phyloP scores from a whole-genome alignment of 2,888 invertebrate species.

The Axea sp. region DNA sequence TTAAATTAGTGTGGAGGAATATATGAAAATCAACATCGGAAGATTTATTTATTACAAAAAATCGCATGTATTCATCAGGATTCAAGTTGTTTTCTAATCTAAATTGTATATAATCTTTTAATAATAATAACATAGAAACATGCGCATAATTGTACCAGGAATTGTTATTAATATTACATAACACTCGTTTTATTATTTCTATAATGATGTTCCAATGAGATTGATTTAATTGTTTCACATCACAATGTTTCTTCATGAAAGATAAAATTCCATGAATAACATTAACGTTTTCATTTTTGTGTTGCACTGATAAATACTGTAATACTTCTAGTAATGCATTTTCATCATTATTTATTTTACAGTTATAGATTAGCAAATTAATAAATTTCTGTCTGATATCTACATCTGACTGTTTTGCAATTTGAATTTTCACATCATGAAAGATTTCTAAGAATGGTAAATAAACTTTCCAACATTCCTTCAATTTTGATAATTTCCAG shows the following conservation, averaged over 20 bases:
- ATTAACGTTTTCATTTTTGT: slow-evolving; percentile 69
- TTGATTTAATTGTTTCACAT: slow-evolving; percentile 64
- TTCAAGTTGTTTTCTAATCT: slow-evolving; percentile 43
- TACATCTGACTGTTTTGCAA: slow-evolving; percentile 57
- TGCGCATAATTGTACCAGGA: too few relatives aligned
- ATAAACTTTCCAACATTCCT: slow-evolving; percentile 69
- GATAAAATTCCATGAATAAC: slow-evolving; percentile 59
- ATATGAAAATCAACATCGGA: not conserved
- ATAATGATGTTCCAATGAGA: slow-evolving; percentile 70
- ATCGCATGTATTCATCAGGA: slow-evolving; percentile 15
- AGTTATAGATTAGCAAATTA: slow-evolving; percentile 69
- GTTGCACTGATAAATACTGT: slow-evolving; percentile 1
- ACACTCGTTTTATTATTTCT: slow-evolving; percentile 65
- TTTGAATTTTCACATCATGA: slow-evolving; percentile 65
- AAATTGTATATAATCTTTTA: slow-evolving; percentile 57
- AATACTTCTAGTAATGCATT: slow-evolving; percentile 67
- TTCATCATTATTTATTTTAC: slow-evolving; percentile 72
- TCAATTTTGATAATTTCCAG: not conserved
- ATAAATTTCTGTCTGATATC: slow-evolving; percentile 62
- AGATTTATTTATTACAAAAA: slow-evolving; percentile 1
- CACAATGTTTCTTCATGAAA: slow-evolving; percentile 56
- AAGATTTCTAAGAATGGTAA: slow-evolving; percentile 67
- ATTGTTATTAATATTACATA: too few relatives aligned
- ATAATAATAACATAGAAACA: too few relatives aligned
- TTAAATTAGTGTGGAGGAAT: not conserved